Conservation (phyloP, 2,797 vertebrate genomes). For the Cygnus olor region DNA sequence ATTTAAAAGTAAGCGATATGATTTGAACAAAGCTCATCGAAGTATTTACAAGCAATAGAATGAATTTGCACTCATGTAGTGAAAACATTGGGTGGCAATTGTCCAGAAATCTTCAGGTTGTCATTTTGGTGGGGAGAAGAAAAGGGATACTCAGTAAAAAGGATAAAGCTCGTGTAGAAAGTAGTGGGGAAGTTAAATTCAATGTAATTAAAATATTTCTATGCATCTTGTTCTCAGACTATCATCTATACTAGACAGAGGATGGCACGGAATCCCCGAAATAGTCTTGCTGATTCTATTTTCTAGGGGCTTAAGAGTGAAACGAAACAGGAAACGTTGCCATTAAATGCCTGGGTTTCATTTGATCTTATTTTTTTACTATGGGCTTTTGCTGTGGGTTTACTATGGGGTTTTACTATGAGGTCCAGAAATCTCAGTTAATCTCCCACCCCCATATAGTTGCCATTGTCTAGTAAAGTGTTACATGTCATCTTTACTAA, state of each 20-base stretch:
- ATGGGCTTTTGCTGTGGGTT: not conserved
- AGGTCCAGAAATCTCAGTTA: not conserved
- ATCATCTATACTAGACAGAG: not conserved
- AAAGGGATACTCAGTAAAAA: not conserved
- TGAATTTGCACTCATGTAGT: not conserved
- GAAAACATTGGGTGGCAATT: not conserved
- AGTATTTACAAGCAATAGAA: not conserved
- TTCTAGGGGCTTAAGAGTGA: not conserved
- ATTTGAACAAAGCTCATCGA: not conserved
- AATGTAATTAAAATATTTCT: not conserved
- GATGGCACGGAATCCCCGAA: not conserved
- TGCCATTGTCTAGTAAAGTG: not conserved
- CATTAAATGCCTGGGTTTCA: not conserved
- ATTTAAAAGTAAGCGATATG: not conserved
- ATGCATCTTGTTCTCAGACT: not conserved
- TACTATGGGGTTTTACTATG: not conserved
- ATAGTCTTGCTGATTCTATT: not conserved
- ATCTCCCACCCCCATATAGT: not conserved
- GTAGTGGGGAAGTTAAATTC: not conserved
- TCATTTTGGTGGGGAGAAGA: not conserved
- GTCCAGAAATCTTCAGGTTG: not conserved
- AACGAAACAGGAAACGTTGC: not conserved
- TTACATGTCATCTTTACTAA: not conserved
- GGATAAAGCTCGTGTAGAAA: not conserved
- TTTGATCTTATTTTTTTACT: not conserved